Base-by-base conservation (phyloP, 2,797 vertebrate species). In the Urophycis tenuis region DNA sequence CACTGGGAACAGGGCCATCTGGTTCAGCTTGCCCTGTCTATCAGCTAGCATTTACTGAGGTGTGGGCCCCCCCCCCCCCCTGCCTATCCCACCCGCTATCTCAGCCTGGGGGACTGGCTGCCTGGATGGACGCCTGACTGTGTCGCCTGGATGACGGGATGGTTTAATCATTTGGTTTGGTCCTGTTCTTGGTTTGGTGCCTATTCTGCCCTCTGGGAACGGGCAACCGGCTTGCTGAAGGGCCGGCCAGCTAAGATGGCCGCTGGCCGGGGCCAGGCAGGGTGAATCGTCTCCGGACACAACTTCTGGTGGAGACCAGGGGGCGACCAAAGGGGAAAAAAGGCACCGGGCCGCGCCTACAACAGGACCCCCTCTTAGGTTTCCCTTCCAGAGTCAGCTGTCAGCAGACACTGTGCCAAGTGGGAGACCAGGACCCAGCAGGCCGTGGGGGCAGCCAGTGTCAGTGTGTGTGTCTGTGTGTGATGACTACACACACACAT, bases 1-100 rank as follows among this genome's bases (percentile, higher is more conserved):
- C 84, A 83, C 80, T 75, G 85, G 82, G 87, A 85, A 29, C 5
- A 0, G 5, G 76, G 80, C 88, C 91, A 92, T 92, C 89, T 92
- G 91, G 89, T 89, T 90, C 79, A 82, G 88, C 90, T 90, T 88
- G 87, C 87, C 84, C 80, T 80, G 79, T 81, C 88, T 86, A 87
- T 85, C 86, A 87, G 87, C 78, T 31, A 79, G 79, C 70, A 76
- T 87, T 88, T 85, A 90, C 75, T 74, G 82, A 85, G 85, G 87
- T 87, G 86, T 85, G 83, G 85, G 72, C 79, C 41, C 22, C 19
- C 34, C 31, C 74, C 36, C 73, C 79, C 41, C 22, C 19, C 34
- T 41, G 49, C 36, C 34, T 22, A 7, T 35, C 39, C 25, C 30
- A 70, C 19, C 53, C 45, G 19, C 45, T 1, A 39, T 79, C 79